Base-by-base conservation (phyloP, 2,888 invertebrate genomes). In the Celastrina argiolus region DNA sequence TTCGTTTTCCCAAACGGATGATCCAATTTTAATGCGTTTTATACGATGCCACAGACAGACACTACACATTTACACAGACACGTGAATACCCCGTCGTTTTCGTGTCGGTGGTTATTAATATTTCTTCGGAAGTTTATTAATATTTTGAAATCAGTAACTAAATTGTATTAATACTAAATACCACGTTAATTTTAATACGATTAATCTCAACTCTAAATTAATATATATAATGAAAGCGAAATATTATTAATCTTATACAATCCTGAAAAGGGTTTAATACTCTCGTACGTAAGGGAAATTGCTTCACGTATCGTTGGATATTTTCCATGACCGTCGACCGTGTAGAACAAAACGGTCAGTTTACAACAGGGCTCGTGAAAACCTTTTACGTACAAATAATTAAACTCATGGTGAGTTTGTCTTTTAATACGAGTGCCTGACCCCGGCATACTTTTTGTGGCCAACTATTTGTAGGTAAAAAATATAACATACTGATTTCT, bases 351-450 rank as follows among this genome's bases (percentile, higher is more conserved):
- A 58, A 58, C 58, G 31, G 36, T 18, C 34, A 36, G 31, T 36
- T 59, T 18, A 34, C 18, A 36, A 36, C 18, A 28, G 6, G 5
- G 59, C 59, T 22, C 59, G 12, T 59, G n/a, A n/a, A 16, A 59
- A 31, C 14, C 59, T 36, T 36, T 59, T 18, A 58, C 31, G n/a
- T 28, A 31, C 56, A 14, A 58, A 31, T 58, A 31, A 59, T 59
- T 36, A 34, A 59, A 59, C 36, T 22, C 51, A 6, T 5, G 2
- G n/a, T n/a, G n/a, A n/a, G n/a, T n/a, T n/a, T n/a, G n/a, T n/a
- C n/a, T n/a, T n/a, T n/a, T n/a, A n/a, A n/a, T n/a, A n/a, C n/a
- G n/a, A n/a, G n/a, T n/a, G n/a, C n/a, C n/a, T n/a, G n/a, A n/a
- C n/a, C n/a, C n/a, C n/a, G n/a, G n/a, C n/a, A n/a, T n/a, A n/a